These are phyloP conservation scores for Forbesichthys agassizii DNA, from an alignment of 2,113 vertebrate genomes.

Conservation along the genomic window DNA sequence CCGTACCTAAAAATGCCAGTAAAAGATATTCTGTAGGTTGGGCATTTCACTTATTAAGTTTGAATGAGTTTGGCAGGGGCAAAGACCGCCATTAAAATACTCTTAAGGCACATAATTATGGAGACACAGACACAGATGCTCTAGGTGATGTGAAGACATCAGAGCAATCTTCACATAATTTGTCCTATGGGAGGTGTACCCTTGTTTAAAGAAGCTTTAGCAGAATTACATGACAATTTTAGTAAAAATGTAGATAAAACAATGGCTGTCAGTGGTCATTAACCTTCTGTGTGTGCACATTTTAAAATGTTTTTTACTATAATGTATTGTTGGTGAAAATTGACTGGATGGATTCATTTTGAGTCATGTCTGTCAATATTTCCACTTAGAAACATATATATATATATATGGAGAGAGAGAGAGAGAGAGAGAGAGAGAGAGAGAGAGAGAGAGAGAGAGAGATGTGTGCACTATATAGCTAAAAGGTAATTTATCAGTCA, in stretches of 20 bases:
- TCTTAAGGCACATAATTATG: conserved; percentile 63
- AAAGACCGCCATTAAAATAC: conserved; percentile 58
- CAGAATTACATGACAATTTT: conserved; percentile 58
- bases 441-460: too few relatives aligned
- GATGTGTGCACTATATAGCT: too few relatives aligned
- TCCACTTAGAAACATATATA: too few relatives aligned
- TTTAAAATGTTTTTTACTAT: too few relatives aligned
- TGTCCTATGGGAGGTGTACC: conserved; percentile 48
- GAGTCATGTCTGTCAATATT: too few relatives aligned
- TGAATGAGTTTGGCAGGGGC: conserved; percentile 54
- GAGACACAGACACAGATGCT: conserved; percentile 65
- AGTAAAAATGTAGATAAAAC: conserved; percentile 44
- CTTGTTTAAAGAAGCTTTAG: conserved; percentile 45
- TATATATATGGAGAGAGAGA: too few relatives aligned
- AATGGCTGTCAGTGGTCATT: too few relatives aligned
- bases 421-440: too few relatives aligned
- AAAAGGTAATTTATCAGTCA: neutral
- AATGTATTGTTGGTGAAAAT: too few relatives aligned
- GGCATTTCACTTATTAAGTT: conserved; percentile 59
- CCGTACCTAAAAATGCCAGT: conserved; percentile 30
- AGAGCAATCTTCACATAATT: conserved; percentile 63
- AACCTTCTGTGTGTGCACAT: too few relatives aligned
- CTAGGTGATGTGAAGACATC: conserved; percentile 60
- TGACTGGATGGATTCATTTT: neutral
- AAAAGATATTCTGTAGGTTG: conserved; percentile 39